Evolutionary conservation across 2,113 vertebrate species (phyloP).

Genomic region (Channa maculata): DNA sequence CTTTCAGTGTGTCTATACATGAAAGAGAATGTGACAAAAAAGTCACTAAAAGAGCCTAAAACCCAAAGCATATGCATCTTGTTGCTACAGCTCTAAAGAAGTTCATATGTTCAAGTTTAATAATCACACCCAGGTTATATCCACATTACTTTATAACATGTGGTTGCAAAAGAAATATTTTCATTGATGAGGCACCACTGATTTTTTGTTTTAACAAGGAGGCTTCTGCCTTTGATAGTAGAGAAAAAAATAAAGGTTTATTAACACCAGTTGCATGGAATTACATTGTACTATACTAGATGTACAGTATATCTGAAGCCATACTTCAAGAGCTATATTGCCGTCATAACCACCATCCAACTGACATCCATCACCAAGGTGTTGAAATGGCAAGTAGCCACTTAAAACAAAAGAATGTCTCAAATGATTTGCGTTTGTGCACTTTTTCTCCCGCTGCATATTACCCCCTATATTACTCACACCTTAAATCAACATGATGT

Average conservation of each 20-base stretch:
- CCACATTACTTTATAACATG: slow-evolving; percentile 25
- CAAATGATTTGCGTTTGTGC: slow-evolving; percentile 32
- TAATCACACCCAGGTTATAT: slow-evolving; percentile 3
- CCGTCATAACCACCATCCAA: slow-evolving; percentile 37
- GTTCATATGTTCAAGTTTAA: background rate
- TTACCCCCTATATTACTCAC: slow-evolving; percentile 54
- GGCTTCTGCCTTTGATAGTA: slow-evolving; percentile 34
- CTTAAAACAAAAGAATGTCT: slow-evolving; percentile 56
- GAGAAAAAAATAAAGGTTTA: background rate
- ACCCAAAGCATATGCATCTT: slow-evolving; percentile 12
- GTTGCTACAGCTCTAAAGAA: background rate
- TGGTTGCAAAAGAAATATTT: background rate
- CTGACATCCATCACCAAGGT: slow-evolving; percentile 56
- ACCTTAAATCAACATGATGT: slow-evolving; percentile 57
- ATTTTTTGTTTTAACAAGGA: background rate
- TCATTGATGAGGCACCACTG: background rate
- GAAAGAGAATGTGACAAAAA: slow-evolving; percentile 6
- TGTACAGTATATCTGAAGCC: background rate
- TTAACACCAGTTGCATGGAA: background rate
- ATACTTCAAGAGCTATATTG: background rate
- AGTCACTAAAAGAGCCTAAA: background rate
- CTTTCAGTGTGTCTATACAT: background rate
- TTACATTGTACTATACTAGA: background rate
- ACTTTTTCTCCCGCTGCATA: slow-evolving; percentile 36
- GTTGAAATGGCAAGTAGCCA: slow-evolving; percentile 59